Conservation (phyloP, 2,888 invertebrate species). For the Tethea ocularis region DNA sequence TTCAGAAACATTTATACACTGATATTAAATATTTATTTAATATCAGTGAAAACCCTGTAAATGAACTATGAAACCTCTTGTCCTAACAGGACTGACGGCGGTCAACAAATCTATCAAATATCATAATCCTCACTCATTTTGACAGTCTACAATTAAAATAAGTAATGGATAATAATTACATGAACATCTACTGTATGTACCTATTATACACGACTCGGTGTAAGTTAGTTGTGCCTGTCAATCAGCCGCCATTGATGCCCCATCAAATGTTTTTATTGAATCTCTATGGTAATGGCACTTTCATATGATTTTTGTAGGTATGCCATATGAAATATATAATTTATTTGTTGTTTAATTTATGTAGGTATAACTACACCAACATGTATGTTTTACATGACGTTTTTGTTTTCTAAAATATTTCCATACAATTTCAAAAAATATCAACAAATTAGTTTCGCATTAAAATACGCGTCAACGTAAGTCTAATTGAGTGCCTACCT, state of each 20-base stretch:
- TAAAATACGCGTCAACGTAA: no score
- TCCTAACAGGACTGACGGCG: background rate
- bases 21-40: no score
- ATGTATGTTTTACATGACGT: no score
- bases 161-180: conserved; percentile 9
- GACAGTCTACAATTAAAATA: background rate
- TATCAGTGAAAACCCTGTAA: background rate
- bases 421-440: no score
- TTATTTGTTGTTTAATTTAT: background rate
- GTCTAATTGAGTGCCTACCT: no score
- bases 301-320: conserved; percentile 6
- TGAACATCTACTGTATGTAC: background rate
- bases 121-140: background rate
- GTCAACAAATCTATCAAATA: background rate
- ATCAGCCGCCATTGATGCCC: conserved; percentile 26
- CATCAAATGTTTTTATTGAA: conserved; percentile 21
- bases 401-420: no score
- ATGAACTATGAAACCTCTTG: background rate
- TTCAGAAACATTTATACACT: no score
- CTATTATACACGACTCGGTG: background rate
- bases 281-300: background rate
- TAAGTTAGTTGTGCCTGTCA: conserved; percentile 21
- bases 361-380: no score
- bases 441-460: no score
- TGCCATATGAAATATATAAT: background rate